A percentile compares a stretch with the other conserved stretches of the same genome.
phyloP scores from a whole-genome alignment of 2,888 invertebrate genomes.

The Melitaea athalia region DNA sequence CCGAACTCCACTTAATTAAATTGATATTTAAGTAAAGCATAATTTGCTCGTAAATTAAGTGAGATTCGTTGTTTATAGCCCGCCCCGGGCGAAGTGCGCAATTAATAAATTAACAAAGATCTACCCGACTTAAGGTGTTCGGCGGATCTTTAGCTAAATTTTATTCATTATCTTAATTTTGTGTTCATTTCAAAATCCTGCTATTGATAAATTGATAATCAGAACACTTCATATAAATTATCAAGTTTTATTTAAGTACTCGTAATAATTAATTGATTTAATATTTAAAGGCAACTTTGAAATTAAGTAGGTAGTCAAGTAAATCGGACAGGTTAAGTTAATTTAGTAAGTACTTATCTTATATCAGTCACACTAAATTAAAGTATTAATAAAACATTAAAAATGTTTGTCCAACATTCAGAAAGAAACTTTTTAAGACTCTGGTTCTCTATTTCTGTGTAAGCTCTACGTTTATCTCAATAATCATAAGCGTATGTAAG shows the following conservation, averaged over 20 bases:
- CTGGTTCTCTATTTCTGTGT: no score
- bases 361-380: no score
- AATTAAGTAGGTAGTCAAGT: no score
- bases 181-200: conserved; percentile 37
- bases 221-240: no score
- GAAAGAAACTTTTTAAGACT: no score
- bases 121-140: conserved; percentile 73
- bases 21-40: conserved; percentile 82
- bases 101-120: conserved; percentile 81
- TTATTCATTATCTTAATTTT: conserved; percentile 75
- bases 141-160: conserved; percentile 59
- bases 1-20: conserved; percentile 80
- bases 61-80: conserved; percentile 79
- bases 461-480: background rate
- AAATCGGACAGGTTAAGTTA: no score
- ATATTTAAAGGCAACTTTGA: no score
- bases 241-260: no score
- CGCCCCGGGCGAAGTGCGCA: conserved; percentile 68
- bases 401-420: no score
- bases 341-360: no score
- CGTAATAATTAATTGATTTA: no score
- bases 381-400: no score
- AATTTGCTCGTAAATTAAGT: conserved; percentile 82
- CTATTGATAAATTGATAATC: conserved; percentile 7
- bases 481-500: background rate